Percentiles rank a stretch among this genome's conserved stretches.
These are phyloP conservation scores for Lamproptera curius DNA, from an alignment of 2,888 invertebrate genomes.

Conservation along the genomic window DNA sequence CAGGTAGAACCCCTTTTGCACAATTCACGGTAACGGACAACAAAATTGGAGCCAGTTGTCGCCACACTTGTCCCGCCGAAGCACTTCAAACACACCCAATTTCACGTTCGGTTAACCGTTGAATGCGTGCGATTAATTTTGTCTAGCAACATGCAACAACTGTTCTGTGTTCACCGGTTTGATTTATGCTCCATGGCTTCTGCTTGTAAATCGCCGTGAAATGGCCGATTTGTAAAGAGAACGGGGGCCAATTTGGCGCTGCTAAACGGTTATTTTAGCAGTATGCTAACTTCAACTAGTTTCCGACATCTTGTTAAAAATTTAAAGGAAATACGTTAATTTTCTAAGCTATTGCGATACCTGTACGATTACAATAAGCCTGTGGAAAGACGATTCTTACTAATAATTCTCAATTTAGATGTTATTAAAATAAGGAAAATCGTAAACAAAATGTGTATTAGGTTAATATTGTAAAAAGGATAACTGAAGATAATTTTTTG, in stretches of 20 bases:
- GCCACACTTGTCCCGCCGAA: constrained; percentile 63
- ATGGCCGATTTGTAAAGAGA: constrained; percentile 38
- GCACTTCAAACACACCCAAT: constrained; percentile 63
- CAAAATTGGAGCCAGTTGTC: constrained; percentile 57
- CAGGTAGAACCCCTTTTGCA: constrained; percentile 77
- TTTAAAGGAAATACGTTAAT: too few species aligned
- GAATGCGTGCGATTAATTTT: constrained; percentile 68
- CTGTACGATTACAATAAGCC: too few species aligned
- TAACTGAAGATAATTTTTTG: too few species aligned
- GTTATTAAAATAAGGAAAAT: too few species aligned
- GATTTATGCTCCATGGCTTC: constrained; percentile 28
- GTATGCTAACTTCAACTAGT: too few species aligned
- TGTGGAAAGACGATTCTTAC: too few species aligned
- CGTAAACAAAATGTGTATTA: too few species aligned
- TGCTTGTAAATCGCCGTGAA: constrained; percentile 51
- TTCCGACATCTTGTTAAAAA: too few species aligned
- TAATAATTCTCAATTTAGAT: too few species aligned
- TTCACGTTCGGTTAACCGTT: constrained; percentile 64
- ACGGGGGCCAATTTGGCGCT: not conserved
- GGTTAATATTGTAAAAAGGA: too few species aligned
- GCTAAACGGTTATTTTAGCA: too few species aligned
- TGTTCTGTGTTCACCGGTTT: constrained; percentile 38
- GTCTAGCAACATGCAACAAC: constrained; percentile 54
- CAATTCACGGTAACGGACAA: constrained; percentile 64
- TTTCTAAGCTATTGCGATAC: too few species aligned